Conservation (phyloP, 2,888 invertebrate genomes). For the Andrena camellia region DNA sequence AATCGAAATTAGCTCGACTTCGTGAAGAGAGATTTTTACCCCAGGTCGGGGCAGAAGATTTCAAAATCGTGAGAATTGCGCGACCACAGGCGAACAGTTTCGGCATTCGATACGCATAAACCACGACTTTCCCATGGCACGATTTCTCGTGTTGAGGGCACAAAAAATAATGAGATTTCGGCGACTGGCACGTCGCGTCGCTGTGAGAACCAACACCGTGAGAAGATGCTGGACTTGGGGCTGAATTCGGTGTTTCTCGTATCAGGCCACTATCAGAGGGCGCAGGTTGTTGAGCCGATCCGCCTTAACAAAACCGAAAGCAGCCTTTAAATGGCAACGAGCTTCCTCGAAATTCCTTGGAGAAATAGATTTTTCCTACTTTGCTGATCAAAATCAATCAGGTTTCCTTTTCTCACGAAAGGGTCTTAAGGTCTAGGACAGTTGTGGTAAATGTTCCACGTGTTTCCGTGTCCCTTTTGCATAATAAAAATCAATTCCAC, state of each 20-base stretch:
- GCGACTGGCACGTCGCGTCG: slow-evolving; percentile 54
- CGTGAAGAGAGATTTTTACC: neutral
- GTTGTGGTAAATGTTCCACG: no score
- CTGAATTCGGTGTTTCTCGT: slow-evolving; percentile 70
- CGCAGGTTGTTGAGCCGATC: neutral
- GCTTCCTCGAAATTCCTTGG: no score
- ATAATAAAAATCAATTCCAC: no score
- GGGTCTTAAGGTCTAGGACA: no score
- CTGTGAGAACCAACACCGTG: slow-evolving; percentile 72
- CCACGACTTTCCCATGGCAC: slow-evolving; percentile 63
- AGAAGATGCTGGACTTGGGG: slow-evolving; percentile 78
- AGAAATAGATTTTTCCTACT: neutral
- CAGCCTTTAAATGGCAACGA: neutral
- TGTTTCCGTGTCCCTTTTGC: no score
- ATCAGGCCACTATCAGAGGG: slow-evolving; percentile 74
- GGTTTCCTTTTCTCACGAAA: no score
- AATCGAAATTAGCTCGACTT: slow-evolving; percentile 38
- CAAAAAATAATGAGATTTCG: slow-evolving; percentile 74
- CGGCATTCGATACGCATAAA: slow-evolving; percentile 46
- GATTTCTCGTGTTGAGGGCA: slow-evolving; percentile 64
- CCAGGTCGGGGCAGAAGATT: neutral
- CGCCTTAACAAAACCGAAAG: neutral
- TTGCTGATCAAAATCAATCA: no score
- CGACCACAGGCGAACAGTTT: slow-evolving; percentile 29
- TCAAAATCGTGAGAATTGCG: slow-evolving; percentile 58